These are phyloP conservation scores for Trissonchulus latispiculum DNA, from an alignment of 2,888 invertebrate genomes.

Conservation along the genomic window DNA sequence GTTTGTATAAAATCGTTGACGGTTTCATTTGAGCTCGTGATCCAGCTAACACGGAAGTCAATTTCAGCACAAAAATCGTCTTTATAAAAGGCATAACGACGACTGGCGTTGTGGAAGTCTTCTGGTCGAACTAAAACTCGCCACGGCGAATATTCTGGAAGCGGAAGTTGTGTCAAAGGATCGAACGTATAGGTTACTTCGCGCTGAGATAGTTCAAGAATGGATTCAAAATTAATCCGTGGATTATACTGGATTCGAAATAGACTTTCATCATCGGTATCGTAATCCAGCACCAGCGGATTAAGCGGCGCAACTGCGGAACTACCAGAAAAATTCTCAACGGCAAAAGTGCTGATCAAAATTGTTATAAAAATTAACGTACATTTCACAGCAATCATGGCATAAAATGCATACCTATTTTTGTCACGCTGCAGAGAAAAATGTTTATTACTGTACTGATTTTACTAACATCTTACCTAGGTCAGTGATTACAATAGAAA, in stretches of 20 bases:
- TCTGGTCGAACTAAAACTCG: neutral
- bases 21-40: neutral
- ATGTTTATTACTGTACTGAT: too few species aligned
- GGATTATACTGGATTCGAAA: neutral
- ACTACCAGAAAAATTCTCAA: too few species aligned
- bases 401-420: too few species aligned
- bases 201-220: constrained; percentile 5
- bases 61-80: constrained; percentile 3
- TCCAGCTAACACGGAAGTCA: constrained; percentile 9
- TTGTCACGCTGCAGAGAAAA: too few species aligned
- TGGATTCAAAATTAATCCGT: neutral
- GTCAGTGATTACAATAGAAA: too few species aligned
- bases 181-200: neutral
- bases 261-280: neutral
- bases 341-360: too few species aligned
- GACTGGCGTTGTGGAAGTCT: neutral
- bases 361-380: too few species aligned
- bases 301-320: too few species aligned
- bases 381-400: too few species aligned
- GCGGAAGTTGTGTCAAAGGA: neutral
- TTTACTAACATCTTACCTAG: too few species aligned
- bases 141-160: neutral
- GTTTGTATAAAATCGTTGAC: neutral
- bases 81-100: constrained; percentile 1
- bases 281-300: neutral